These are phyloP conservation scores for Eulemur mongoz DNA, from an alignment of 2,797 vertebrate genomes.

Conservation along the genomic window DNA sequence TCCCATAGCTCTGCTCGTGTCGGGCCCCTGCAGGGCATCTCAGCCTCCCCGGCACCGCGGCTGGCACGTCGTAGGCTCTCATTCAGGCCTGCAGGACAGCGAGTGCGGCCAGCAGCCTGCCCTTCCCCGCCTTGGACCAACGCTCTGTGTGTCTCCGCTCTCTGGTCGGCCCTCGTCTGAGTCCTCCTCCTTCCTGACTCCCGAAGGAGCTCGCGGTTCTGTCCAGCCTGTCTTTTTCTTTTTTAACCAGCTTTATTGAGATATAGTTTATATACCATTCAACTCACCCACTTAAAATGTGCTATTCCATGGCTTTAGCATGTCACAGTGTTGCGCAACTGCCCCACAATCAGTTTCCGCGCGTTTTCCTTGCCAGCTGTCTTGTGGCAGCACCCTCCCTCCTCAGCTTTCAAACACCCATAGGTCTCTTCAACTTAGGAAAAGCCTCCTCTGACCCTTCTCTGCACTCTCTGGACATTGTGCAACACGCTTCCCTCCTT, in stretches of 20 bases:
- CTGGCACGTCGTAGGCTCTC: neutral
- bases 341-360: neutral
- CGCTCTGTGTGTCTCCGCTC: neutral
- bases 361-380: neutral
- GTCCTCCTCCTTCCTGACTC: neutral
- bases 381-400: neutral
- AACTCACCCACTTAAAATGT: neutral
- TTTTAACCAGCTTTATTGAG: neutral
- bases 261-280: neutral
- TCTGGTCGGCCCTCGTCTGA: neutral
- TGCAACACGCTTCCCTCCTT: constrained; percentile 52
- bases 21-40: neutral
- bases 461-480: constrained; percentile 57
- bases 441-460: constrained; percentile 46
- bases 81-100: neutral
- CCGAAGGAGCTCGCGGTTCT: neutral
- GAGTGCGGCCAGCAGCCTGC: neutral
- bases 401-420: neutral
- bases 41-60: neutral
- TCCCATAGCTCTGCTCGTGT: neutral
- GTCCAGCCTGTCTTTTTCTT: neutral
- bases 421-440: constrained; percentile 26
- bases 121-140: neutral
- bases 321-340: neutral
- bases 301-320: neutral